phyloP scores from a whole-genome alignment of 2,888 invertebrate genomes.

The Iselma pallidipennis region DNA sequence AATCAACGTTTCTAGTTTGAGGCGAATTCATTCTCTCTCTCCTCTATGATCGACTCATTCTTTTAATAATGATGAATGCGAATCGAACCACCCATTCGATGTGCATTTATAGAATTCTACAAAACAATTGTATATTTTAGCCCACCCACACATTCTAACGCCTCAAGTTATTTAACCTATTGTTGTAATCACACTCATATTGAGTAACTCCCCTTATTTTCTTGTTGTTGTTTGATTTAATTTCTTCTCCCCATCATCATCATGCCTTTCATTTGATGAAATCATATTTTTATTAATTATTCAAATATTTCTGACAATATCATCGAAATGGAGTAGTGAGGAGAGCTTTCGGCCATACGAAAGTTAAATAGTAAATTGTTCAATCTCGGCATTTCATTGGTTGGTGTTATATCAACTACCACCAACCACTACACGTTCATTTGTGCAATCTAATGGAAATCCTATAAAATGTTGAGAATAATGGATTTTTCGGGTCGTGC shows the following conservation, averaged over 20 bases:
- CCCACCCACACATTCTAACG: conserved; percentile 44
- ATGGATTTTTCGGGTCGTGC: background rate
- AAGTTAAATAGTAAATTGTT: background rate
- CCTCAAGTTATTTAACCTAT: conserved; percentile 49
- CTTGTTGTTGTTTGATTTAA: background rate
- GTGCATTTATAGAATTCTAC: conserved; percentile 15
- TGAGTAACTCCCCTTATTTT: conserved; percentile 41
- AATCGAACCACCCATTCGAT: background rate
- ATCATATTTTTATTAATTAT: background rate
- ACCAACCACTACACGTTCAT: background rate
- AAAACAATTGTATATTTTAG: conserved; percentile 46
- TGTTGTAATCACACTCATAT: conserved; percentile 44
- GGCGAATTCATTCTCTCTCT: too few species aligned
- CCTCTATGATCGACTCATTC: background rate
- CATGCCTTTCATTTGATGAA: background rate
- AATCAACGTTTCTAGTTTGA: background rate
- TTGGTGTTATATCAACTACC: background rate
- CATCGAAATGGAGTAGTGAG: background rate
- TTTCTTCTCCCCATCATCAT: background rate
- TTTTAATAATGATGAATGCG: background rate
- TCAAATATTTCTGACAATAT: background rate
- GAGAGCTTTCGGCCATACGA: background rate
- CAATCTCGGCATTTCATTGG: background rate
- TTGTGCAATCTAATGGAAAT: background rate
- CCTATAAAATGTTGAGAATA: background rate